These are phyloP conservation scores for Pristionchus exspectatus DNA, from an alignment of 2,888 invertebrate genomes.

Conservation along the genomic window DNA sequence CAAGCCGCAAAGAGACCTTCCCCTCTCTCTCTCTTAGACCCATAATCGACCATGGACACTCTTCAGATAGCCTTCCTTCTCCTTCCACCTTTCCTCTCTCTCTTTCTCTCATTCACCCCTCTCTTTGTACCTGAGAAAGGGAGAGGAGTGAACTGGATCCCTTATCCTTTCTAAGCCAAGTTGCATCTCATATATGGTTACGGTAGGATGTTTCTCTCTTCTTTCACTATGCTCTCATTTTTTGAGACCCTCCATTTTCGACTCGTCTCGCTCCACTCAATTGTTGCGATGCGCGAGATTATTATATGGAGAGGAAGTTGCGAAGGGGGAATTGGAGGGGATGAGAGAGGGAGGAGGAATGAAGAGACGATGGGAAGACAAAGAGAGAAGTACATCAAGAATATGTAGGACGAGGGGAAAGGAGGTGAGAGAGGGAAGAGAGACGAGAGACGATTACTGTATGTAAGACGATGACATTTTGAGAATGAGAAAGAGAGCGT, in stretches of 20 bases:
- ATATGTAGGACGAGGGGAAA: slow-evolving; percentile 49
- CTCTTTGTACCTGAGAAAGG: slow-evolving; percentile 20
- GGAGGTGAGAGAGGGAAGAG: background rate
- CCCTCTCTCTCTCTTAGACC: slow-evolving; percentile 13
- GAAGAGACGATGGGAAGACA: slow-evolving; percentile 48
- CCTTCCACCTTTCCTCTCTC: background rate
- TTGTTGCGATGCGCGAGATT: slow-evolving; percentile 53
- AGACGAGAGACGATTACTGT: slow-evolving; percentile 47
- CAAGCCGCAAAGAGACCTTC: slow-evolving; percentile 36
- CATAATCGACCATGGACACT: slow-evolving; percentile 43
- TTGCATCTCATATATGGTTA: background rate
- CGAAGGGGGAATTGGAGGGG: slow-evolving; percentile 50
- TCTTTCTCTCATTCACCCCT: background rate
- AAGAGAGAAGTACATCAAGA: slow-evolving; percentile 43
- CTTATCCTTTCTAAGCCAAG: slow-evolving; percentile 8
- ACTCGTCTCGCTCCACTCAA: slow-evolving; percentile 22
- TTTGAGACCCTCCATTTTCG: slow-evolving; percentile 22
- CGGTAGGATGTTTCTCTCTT: slow-evolving; percentile 3
- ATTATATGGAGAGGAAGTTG: slow-evolving; percentile 50
- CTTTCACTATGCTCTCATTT: slow-evolving; percentile 35
- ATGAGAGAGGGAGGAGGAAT: background rate
- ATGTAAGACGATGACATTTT: slow-evolving; percentile 52
- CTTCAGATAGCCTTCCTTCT: slow-evolving; percentile 8
- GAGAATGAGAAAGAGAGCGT: slow-evolving; percentile 33
- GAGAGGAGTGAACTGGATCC: slow-evolving; percentile 49